These are phyloP conservation scores for Cyphomyrus plagiostoma DNA, from an alignment of 2,113 vertebrate genomes.

Conservation along the genomic window DNA sequence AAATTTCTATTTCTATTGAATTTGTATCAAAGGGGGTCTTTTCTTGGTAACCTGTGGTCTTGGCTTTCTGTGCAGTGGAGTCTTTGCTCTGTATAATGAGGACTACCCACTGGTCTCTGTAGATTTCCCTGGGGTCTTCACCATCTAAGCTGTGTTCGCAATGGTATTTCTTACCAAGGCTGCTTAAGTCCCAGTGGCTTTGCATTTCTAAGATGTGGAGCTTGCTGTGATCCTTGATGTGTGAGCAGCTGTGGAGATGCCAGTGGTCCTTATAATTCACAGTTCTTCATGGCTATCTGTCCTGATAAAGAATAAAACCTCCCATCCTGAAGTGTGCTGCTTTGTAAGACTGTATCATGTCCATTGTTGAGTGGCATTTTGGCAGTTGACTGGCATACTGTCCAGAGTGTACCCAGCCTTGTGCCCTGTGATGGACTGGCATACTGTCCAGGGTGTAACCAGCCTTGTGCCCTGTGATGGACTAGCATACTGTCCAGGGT, in stretches of 20 bases:
- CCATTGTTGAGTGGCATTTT: not conserved
- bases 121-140: not conserved
- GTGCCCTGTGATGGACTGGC: not conserved
- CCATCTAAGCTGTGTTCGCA: not conserved
- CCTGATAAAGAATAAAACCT: not conserved
- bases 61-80: not conserved
- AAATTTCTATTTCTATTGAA: not conserved
- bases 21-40: not conserved
- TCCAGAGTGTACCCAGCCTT: not conserved
- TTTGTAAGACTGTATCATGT: not conserved
- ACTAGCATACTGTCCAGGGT: not conserved
- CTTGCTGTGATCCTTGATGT: not conserved
- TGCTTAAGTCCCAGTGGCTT: not conserved
- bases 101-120: not conserved
- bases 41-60: not conserved
- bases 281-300: not conserved
- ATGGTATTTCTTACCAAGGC: not conserved
- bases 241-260: not conserved
- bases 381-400: not conserved
- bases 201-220: not conserved
- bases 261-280: not conserved
- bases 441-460: not conserved
- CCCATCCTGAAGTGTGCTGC: not conserved
- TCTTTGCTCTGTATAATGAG: not conserved
- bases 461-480: not conserved